phyloP scores from a whole-genome alignment of 2,888 invertebrate species.

The Alviniconcha strummeri region DNA sequence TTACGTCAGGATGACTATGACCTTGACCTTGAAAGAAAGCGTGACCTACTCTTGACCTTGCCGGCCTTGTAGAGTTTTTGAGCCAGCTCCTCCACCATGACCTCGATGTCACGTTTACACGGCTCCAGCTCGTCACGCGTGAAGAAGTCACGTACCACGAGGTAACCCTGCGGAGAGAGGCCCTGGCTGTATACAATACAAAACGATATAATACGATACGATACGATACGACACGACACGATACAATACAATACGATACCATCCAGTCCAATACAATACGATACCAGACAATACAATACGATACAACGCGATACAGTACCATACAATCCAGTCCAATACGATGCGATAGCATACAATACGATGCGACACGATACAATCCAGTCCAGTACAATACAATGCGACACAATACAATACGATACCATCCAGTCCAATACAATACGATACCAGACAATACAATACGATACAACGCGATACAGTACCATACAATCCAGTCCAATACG shows the following conservation, averaged over 20 bases:
- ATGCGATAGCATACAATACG: background rate
- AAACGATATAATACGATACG: background rate
- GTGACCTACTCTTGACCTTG: conserved; percentile 55
- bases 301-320: background rate
- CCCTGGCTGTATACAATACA: background rate
- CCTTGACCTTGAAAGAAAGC: no score
- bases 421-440: background rate
- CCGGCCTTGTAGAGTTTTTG: conserved; percentile 58
- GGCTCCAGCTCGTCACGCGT: conserved; percentile 57
- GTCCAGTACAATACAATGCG: no score
- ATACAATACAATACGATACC: background rate
- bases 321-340: background rate
- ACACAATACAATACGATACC: background rate
- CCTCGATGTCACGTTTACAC: conserved; percentile 50
- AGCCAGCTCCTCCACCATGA: conserved; percentile 59
- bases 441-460: background rate
- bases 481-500: no score
- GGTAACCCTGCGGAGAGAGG: conserved; percentile 55
- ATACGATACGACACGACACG: background rate
- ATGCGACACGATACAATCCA: no score
- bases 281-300: background rate
- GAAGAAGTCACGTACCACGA: conserved; percentile 62
- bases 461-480: background rate
- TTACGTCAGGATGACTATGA: no score
- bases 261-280: background rate